Conservation (phyloP, 2,113 vertebrate genomes). For the Eidolon helvum region DNA sequence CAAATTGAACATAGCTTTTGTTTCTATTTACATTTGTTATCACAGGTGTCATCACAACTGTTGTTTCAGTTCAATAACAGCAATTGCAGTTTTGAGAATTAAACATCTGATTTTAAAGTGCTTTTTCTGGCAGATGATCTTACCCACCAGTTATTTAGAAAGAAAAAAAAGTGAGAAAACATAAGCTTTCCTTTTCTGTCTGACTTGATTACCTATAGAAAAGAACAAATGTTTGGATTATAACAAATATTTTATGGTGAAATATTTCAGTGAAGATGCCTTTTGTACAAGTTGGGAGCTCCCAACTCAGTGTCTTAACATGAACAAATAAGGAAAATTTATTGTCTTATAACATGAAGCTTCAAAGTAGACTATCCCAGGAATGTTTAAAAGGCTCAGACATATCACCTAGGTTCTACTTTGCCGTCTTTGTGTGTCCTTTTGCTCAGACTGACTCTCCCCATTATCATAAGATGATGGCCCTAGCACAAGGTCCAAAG, state of each 20-base stretch:
- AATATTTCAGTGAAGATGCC: neutral
- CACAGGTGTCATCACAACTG: neutral
- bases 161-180: neutral
- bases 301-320: neutral
- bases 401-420: neutral
- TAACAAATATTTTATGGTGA: neutral
- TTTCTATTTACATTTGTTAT: constrained; percentile 34
- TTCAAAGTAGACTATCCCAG: neutral
- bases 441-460: neutral
- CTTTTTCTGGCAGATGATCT: neutral
- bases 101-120: constrained; percentile 10
- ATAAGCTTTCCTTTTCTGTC: neutral
- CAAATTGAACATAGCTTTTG: neutral
- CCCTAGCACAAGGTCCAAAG: neutral
- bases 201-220: neutral
- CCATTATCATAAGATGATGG: neutral
- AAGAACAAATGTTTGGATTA: neutral
- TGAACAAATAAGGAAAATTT: neutral
- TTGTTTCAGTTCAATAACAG: neutral
- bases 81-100: constrained; percentile 18
- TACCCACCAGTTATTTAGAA: neutral
- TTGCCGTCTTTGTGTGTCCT: neutral
- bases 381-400: neutral
- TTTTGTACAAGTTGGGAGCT: neutral
- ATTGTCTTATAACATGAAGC: neutral